A percentile compares a stretch with the other conserved stretches of the same genome.
These are phyloP conservation scores for Kryphioiulus occultus DNA, from an alignment of 2,888 invertebrate species.

Conservation along the genomic window DNA sequence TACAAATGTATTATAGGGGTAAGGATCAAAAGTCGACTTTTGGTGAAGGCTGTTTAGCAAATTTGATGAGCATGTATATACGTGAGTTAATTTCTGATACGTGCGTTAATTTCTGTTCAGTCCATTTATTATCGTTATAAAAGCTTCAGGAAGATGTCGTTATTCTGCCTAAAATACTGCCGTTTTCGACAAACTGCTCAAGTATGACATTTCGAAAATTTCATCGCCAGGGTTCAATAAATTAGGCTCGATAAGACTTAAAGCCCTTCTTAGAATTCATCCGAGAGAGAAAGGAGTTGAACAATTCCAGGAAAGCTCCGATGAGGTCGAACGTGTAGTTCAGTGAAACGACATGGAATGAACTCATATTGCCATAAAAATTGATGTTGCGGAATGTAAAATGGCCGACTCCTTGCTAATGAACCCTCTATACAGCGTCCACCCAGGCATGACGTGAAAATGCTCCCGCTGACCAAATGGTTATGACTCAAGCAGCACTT, in stretches of 20 bases:
- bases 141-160: background rate
- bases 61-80: too few relatives aligned
- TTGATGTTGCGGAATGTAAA: slow-evolving; percentile 5
- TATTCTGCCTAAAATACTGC: background rate
- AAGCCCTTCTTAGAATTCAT: background rate
- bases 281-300: background rate
- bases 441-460: background rate
- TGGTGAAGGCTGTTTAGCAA: too few relatives aligned
- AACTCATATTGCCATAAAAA: background rate
- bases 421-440: background rate
- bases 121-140: background rate
- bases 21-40: too few relatives aligned
- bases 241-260: background rate
- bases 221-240: background rate
- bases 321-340: background rate
- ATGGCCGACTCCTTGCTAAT: background rate
- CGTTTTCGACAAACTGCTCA: background rate
- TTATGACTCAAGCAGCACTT: background rate
- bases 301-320: background rate
- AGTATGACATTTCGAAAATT: background rate
- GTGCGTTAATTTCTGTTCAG: too few relatives aligned
- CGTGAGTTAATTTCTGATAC: too few relatives aligned
- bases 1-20: too few relatives aligned
- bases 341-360: slow-evolving; percentile 5
- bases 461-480: background rate